phyloP scores from a whole-genome alignment of 2,113 vertebrate species.

The Albula goreensis region DNA sequence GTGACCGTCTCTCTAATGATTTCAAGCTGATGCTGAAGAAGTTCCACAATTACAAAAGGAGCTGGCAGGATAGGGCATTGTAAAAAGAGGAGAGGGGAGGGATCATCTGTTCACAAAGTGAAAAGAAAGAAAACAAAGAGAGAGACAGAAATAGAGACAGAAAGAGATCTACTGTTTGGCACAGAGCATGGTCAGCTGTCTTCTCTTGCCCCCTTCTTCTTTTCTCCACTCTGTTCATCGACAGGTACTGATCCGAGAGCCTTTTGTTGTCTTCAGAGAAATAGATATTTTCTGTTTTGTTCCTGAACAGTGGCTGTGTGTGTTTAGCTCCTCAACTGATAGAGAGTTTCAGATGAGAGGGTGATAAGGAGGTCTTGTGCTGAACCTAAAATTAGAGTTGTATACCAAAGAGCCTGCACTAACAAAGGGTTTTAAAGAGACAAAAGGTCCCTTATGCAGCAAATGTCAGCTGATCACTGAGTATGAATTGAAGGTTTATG shows the following conservation, averaged over 20 bases:
- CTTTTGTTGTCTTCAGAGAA: background rate
- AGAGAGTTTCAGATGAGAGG: background rate
- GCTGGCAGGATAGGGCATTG: background rate
- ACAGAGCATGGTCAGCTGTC: background rate
- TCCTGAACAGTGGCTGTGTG: background rate
- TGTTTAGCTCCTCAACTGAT: background rate
- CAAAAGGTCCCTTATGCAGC: background rate
- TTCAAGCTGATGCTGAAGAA: background rate
- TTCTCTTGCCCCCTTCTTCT: background rate
- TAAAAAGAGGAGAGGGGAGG: background rate
- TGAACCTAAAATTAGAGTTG: conserved; percentile 14
- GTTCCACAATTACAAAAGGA: background rate
- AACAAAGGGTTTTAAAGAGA: conserved; percentile 13
- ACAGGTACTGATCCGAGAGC: background rate
- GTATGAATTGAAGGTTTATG: background rate
- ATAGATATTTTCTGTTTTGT: background rate
- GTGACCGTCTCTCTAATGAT: background rate
- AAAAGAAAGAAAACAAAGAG: background rate
- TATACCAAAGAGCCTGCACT: background rate
- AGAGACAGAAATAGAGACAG: background rate
- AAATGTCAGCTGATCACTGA: conserved; percentile 12
- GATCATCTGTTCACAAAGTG: background rate
- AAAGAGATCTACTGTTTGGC: background rate
- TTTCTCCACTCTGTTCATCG: background rate
- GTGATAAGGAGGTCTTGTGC: background rate